These are phyloP conservation scores for Pardalotus punctatus DNA, from an alignment of 2,113 vertebrate species.

Conservation along the genomic window DNA sequence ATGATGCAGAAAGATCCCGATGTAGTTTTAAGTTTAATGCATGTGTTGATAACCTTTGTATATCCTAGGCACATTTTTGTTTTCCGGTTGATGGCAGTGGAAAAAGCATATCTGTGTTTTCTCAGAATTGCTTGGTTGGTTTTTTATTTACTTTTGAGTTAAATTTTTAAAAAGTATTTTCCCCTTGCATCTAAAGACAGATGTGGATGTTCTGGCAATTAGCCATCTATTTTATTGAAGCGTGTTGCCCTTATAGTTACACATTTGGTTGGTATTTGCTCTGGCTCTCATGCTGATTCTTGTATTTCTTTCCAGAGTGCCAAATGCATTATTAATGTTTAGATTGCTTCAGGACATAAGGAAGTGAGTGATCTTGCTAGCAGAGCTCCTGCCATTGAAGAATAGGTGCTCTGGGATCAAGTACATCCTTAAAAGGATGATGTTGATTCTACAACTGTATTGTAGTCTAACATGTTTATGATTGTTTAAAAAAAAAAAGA, in stretches of 20 bases:
- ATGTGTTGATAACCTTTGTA: not conserved
- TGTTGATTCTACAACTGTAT: not conserved
- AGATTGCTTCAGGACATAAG: not conserved
- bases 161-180: not conserved
- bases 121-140: not conserved
- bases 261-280: not conserved
- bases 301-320: not conserved
- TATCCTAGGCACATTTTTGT: not conserved
- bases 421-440: not conserved
- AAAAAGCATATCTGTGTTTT: not conserved
- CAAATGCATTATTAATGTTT: not conserved
- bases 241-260: not conserved
- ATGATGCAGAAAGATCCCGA: not conserved
- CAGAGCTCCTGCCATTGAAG: not conserved
- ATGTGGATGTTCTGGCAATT: not conserved
- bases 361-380: not conserved
- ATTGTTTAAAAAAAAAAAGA: not conserved
- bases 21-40: not conserved
- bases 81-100: not conserved
- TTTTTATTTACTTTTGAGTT: not conserved
- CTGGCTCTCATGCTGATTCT: not conserved
- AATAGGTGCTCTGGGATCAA: not conserved
- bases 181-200: not conserved
- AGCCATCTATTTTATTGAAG: not conserved
- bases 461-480: not conserved